Percentiles rank a stretch among this genome's conserved stretches.
These are phyloP conservation scores for Clanis bilineata DNA, from an alignment of 2,888 invertebrate species.

Conservation along the genomic window DNA sequence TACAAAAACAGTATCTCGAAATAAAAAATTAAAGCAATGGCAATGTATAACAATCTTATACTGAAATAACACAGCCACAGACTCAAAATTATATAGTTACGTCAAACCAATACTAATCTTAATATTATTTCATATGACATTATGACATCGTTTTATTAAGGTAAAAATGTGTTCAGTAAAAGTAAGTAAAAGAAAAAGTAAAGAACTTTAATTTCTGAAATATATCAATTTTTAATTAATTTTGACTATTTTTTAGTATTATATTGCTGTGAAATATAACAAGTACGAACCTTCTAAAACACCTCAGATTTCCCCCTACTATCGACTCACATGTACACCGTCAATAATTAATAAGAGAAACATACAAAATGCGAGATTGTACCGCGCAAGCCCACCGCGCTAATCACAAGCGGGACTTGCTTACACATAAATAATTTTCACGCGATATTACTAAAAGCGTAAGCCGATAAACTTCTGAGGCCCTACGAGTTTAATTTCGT, in stretches of 20 bases:
- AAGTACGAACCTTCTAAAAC: neutral
- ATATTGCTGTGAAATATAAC: neutral
- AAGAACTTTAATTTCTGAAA: too few species aligned
- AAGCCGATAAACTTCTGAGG: conserved; percentile 52
- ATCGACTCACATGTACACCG: conserved; percentile 25
- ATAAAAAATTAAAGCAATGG: too few species aligned
- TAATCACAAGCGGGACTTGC: conserved; percentile 43
- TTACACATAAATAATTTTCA: conserved; percentile 48
- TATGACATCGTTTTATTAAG: too few species aligned
- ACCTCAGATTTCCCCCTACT: neutral
- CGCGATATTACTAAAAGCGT: conserved; percentile 43
- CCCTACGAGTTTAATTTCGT: conserved; percentile 66
- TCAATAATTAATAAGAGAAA: conserved; percentile 39
- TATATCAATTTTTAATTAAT: too few species aligned
- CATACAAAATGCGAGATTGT: conserved; percentile 36
- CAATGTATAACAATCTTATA: too few species aligned
- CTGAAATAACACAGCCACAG: too few species aligned
- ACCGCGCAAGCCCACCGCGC: conserved; percentile 26
- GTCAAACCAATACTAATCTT: too few species aligned
- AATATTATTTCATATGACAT: too few species aligned
- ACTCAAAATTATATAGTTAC: too few species aligned
- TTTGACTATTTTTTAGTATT: neutral
- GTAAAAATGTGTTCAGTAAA: too few species aligned
- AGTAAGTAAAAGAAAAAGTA: too few species aligned
- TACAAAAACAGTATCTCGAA: too few species aligned